Conservation (phyloP, 1,140 invertebrate species). For the Bradynema listronoti region DNA sequence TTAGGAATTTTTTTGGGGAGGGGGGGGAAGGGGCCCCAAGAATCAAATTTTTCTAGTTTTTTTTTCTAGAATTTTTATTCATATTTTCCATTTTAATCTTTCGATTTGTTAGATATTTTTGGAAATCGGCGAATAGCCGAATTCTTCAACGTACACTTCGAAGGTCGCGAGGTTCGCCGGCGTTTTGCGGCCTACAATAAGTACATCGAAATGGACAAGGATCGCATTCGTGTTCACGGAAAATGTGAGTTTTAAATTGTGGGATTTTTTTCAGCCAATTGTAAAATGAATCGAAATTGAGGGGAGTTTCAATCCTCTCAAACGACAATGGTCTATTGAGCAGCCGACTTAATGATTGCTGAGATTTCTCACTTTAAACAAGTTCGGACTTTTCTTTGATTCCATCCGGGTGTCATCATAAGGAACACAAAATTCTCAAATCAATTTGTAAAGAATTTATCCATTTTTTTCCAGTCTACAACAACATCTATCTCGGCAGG, state of each 20-base stretch:
- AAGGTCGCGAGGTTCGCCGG: conserved; percentile 26
- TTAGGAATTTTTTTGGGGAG: not conserved
- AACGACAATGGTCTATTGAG: not conserved
- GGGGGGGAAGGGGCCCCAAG: not conserved
- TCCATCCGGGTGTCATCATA: not conserved
- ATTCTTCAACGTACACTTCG: conserved; percentile 38
- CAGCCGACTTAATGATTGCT: not conserved
- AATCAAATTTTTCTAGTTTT: not conserved
- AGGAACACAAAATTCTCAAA: not conserved
- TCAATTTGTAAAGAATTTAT: conserved; percentile 7
- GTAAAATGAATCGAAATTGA: too few species aligned
- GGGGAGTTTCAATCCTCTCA: not conserved
- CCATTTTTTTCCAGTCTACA: conserved; percentile 42
- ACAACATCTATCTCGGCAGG: conserved; percentile 53
- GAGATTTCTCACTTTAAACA: not conserved
- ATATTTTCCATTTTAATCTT: not conserved
- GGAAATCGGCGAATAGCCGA: conserved; percentile 22
- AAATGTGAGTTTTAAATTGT: conserved; percentile 26
- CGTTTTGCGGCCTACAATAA: conserved; percentile 41
- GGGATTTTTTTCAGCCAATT: not conserved
- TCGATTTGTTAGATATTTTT: conserved; percentile 23
- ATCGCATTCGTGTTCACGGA: conserved; percentile 48
- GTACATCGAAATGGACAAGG: conserved; percentile 32
- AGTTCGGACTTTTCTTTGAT: too few species aligned
- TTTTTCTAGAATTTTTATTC: not conserved